phyloP scores from a whole-genome alignment of 1,140 invertebrate genomes.

The Mycetomoellerius zeteki region DNA sequence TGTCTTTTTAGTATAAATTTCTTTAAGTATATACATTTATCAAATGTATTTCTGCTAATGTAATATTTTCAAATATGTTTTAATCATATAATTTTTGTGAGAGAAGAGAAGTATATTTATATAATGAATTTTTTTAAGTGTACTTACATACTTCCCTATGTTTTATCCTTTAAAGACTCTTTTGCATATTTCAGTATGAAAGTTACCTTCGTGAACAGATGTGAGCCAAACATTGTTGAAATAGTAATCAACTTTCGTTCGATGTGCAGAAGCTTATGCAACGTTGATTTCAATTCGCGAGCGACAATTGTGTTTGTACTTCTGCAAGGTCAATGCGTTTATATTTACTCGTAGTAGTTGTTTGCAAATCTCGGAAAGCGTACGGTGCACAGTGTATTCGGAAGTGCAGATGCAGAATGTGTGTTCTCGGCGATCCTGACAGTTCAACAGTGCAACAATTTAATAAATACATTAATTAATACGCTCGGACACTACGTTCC shows the following conservation, averaged over 20 bases:
- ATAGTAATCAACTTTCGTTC: conserved; percentile 59
- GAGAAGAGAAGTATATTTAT: not conserved
- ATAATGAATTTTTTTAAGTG: not conserved
- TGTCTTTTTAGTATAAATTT: too few relatives aligned
- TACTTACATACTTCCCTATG: not conserved
- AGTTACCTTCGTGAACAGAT: conserved; percentile 1
- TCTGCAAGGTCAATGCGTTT: conserved; percentile 57
- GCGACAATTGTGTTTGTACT: conserved; percentile 62
- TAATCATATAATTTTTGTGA: not conserved
- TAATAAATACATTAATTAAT: conserved; percentile 64
- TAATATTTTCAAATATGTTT: not conserved
- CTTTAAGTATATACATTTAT: not conserved
- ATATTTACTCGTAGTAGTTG: conserved; percentile 54
- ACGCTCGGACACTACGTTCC: conserved; percentile 14
- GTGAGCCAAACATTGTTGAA: conserved; percentile 28
- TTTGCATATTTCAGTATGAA: not conserved
- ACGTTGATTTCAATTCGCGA: conserved; percentile 58
- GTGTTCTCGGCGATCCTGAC: conserved; percentile 38
- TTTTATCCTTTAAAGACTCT: not conserved
- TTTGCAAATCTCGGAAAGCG: conserved; percentile 58
- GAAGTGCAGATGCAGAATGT: conserved; percentile 31
- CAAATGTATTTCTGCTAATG: not conserved
- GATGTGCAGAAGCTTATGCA: conserved; percentile 38
- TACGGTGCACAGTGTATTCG: conserved; percentile 5
- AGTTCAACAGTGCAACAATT: conserved; percentile 47